Conservation (phyloP, 2,888 invertebrate species). For the Sinelater perroti region DNA sequence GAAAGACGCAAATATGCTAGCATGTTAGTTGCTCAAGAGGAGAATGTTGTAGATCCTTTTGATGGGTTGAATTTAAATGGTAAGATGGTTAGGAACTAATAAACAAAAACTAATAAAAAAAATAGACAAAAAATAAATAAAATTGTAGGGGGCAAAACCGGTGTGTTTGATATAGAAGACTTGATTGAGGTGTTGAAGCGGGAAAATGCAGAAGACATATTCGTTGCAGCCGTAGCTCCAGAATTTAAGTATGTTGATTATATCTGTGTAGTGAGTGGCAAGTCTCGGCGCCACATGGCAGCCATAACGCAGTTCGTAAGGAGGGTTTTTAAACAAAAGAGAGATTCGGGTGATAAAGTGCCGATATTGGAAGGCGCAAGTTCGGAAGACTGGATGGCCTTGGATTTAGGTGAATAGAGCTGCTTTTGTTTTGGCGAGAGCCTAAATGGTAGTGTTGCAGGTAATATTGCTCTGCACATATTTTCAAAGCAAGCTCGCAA, state of each 20-base stretch:
- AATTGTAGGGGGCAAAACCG: conserved; percentile 76
- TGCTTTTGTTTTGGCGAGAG: background rate
- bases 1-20: conserved; percentile 61
- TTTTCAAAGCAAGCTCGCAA: conserved; percentile 76
- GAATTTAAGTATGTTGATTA: conserved; percentile 84
- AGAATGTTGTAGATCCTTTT: conserved; percentile 65
- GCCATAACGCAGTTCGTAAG: conserved; percentile 80
- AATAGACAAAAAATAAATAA: background rate
- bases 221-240: conserved; percentile 79
- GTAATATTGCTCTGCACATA: conserved; percentile 91
- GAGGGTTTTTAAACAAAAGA: conserved; percentile 79
- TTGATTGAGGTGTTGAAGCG: conserved; percentile 77
- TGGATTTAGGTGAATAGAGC: conserved; percentile 80
- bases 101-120: too few relatives aligned
- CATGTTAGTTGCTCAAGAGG: conserved; percentile 49
- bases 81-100: too few relatives aligned
- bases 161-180: conserved; percentile 91
- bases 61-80: conserved; percentile 69
- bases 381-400: conserved; percentile 84
- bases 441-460: conserved; percentile 63
- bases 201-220: conserved; percentile 83
- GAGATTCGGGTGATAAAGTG: conserved; percentile 67
- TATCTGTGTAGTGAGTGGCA: conserved; percentile 81
- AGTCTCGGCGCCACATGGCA: conserved; percentile 76
- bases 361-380: conserved; percentile 81